Evolutionary conservation across 2,797 vertebrate genomes (phyloP), one percentile per base, ranked within the genome.

Genomic region (Masticophis lateralis): DNA sequence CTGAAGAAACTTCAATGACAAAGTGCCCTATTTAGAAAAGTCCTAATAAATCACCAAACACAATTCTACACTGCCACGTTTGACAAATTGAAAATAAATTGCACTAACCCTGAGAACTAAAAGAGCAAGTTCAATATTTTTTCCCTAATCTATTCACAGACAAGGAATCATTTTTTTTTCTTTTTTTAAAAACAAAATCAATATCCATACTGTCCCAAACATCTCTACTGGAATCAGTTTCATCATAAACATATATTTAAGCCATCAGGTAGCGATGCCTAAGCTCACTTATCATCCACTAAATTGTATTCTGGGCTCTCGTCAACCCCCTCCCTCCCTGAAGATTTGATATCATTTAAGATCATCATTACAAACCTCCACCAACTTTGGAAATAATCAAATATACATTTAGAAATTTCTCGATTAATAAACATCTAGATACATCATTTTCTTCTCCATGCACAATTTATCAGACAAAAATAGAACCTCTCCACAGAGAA

Each of bases 81-180:
- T 98, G 98, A 98, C 97, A 98, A 98, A 97, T 97, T 96, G 96
- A 97, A 98, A 98, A 98, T 97, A 98, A 98, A 98, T 98, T 96
- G 97, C 94, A 95, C 96, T 95, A 97, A 97, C 97, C 95, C 95
- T 89, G 25, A 96, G 95, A 98, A 97, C 95, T 92, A 93, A 98
- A 98, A 97, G 97, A 97, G 93, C 95, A 95, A 94, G 94, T 95
- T 98, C 97, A 98, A 98, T 96, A 97, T 95, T 97, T 97, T 93
- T 93, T 94, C 91, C 94, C 93, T 88, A 92, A 94, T 56, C 93
- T 91, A 94, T 93, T 94, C 32, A 96, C 95, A 96, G 95, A 95
- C 94, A 93, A 20, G 56, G 57, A 88, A 20, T 32, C 28, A 16
- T 57, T 90, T 83, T 83, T n/a, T 74, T 47, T 25, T 22, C 32